Evolutionary conservation across 2,113 vertebrate genomes (phyloP).

Genomic region (Clarias gariepinus): DNA sequence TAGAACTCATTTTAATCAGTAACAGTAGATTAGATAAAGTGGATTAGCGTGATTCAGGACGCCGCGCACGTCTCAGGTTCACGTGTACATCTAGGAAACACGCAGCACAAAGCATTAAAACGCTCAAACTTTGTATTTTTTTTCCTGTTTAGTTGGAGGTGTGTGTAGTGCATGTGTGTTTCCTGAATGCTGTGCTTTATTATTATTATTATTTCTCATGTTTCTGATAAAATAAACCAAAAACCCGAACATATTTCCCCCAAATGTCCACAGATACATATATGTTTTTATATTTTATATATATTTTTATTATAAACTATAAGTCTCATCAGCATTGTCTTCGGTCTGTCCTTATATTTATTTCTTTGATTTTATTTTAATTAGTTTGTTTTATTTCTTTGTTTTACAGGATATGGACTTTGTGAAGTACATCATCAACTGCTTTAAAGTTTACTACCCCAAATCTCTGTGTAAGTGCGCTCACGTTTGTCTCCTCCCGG

Average conservation of each 20-base stretch:
- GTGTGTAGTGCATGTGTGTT: not conserved
- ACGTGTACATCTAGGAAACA: not conserved
- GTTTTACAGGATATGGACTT: constrained; percentile 93
- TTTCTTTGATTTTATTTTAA: not conserved
- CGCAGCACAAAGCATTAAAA: not conserved
- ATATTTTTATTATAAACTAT: not conserved
- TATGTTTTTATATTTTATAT: too few species aligned
- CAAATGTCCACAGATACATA: not conserved
- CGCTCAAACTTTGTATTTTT: not conserved
- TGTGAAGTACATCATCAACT: constrained; percentile 91
- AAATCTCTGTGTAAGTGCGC: constrained; percentile 94
- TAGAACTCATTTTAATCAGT: not conserved
- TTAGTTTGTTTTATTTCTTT: not conserved
- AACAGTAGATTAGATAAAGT: too few species aligned
- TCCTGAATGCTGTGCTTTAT: not conserved
- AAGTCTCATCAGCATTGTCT: not conserved
- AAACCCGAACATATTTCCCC: not conserved
- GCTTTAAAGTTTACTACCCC: constrained; percentile 97
- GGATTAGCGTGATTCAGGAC: not conserved
- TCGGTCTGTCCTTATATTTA: not conserved
- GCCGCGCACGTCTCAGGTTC: not conserved
- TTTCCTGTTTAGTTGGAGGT: not conserved
- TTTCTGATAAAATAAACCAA: not conserved
- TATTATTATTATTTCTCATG: not conserved
- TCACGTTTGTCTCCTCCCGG: not conserved